Percentiles rank a stretch among this genome's conserved stretches.
Conservation (phyloP, 2,888 invertebrate species). For the Eumacrocentrus americanus region DNA sequence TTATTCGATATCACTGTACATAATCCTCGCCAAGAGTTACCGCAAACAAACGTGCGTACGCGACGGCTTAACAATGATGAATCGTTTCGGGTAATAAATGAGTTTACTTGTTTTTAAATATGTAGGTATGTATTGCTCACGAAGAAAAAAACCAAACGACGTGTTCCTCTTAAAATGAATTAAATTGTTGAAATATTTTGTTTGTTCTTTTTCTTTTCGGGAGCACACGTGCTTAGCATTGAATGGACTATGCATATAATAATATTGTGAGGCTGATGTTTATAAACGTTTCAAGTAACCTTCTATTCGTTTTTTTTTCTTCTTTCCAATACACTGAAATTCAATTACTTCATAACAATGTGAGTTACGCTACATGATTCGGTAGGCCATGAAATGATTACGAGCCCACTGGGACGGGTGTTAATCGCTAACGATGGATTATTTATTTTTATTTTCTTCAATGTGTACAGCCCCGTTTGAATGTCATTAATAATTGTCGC, state of each 20-base stretch:
- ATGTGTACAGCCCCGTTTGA: conserved; percentile 22
- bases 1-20: conserved; percentile 61
- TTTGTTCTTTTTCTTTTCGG: neutral
- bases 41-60: conserved; percentile 52
- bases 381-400: conserved; percentile 58
- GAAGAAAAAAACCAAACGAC: conserved; percentile 3
- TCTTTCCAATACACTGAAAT: conserved; percentile 45
- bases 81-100: conserved; percentile 47
- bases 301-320: conserved; percentile 29
- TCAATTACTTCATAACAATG: conserved; percentile 51
- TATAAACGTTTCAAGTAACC: conserved; percentile 28
- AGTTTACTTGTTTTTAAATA: conserved; percentile 3
- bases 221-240: neutral
- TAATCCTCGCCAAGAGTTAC: conserved; percentile 55
- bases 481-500: conserved; percentile 42
- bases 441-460: conserved; percentile 30
- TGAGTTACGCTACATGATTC: conserved; percentile 56
- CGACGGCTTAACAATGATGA: conserved; percentile 58
- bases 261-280: conserved; percentile 14
- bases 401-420: conserved; percentile 40
- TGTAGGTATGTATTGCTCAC: too few relatives aligned
- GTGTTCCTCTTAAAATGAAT: neutral
- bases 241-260: neutral
- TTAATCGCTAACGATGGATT: conserved; percentile 38
- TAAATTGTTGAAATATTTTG: neutral